Base-by-base conservation (phyloP, 2,113 vertebrate genomes). In the Strix aluco region DNA sequence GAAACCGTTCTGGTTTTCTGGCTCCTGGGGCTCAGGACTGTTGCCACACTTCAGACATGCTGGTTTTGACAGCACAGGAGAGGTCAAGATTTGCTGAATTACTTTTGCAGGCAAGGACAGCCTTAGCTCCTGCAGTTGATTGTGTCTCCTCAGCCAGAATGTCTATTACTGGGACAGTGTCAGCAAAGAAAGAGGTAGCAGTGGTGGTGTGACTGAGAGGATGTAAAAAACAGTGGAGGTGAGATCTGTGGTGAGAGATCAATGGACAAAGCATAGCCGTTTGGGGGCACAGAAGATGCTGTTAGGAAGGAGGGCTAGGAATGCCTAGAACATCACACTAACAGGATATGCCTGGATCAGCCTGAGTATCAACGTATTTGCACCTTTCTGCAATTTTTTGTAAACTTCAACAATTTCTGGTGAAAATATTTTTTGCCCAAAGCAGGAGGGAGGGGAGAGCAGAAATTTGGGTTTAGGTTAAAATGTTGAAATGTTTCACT, bases 1-100 rank as follows among this genome's bases (percentile, higher is more conserved):
- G 62, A 80, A 86, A 65, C 12, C 2, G 3, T 88, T 38, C 49
- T 77, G 10, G 8, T 69, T 88, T 83, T 88, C 71, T 57, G 62
- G 27, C 16, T 86, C 15, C 22, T 81, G 30, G 19, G 30, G 7
- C 42, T 65, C 46, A 54, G 72, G 38, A 8, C 34, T 72, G 10
- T 55, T 70, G n/a, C 75, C 1, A 2, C 18, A 4, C 29, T 63
- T 1, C 1, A 7, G 16, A 9, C 0, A 1, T 73, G 42, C 42
- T 78, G 36, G 16, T 83, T 70, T 79, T 47, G n/a, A 75, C 21
- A 92, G 67, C 38, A 44, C 25, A 57, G 18, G 40, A 66, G 78
- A 66, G 57, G 65, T 47, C 34, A 46, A 42, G 36, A 70, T 81
- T 46, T 84, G n/a, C 51, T 3, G 4, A 49, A 40, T 66, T 65